These are phyloP conservation scores for Gobionotothen gibberifrons DNA, from an alignment of 2,797 vertebrate species.

Conservation along the genomic window DNA sequence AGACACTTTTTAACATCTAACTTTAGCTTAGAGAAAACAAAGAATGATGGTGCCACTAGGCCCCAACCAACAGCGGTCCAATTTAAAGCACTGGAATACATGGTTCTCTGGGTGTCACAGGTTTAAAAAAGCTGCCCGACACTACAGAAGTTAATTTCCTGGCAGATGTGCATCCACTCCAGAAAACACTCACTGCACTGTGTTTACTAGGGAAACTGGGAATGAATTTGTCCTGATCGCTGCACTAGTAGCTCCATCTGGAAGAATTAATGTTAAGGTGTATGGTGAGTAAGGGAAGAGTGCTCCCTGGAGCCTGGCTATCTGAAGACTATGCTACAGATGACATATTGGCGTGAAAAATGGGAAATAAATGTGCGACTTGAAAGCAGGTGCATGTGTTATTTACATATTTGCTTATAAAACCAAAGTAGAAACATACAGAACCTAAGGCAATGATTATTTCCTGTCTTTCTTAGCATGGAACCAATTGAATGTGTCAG, in stretches of 20 bases:
- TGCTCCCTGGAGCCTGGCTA: no score
- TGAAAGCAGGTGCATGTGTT: slow-evolving; percentile 5
- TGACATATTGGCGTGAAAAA: neutral
- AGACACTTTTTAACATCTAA: no score
- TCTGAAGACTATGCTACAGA: neutral
- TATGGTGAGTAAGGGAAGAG: neutral
- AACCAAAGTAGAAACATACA: neutral
- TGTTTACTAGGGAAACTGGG: neutral
- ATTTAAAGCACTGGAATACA: neutral
- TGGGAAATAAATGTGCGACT: neutral
- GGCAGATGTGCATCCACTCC: neutral
- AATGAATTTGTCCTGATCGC: slow-evolving; percentile 4
- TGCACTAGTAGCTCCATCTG: slow-evolving; percentile 1
- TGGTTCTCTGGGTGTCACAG: neutral
- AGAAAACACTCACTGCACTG: neutral
- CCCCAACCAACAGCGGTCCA: neutral
- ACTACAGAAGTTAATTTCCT: neutral
- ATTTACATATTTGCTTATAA: slow-evolving; percentile 9
- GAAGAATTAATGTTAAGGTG: neutral
- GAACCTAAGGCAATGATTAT: neutral
- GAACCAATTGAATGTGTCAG: slow-evolving; percentile 18
- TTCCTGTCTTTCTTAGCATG: slow-evolving; percentile 14
- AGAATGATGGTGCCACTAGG: neutral
- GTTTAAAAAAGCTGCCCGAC: neutral
- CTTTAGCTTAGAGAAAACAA: neutral